A percentile compares a stretch with the other conserved stretches of the same genome.
These are phyloP conservation scores for Cryptocheilus praepositus DNA, from an alignment of 2,888 invertebrate genomes.

Conservation along the genomic window DNA sequence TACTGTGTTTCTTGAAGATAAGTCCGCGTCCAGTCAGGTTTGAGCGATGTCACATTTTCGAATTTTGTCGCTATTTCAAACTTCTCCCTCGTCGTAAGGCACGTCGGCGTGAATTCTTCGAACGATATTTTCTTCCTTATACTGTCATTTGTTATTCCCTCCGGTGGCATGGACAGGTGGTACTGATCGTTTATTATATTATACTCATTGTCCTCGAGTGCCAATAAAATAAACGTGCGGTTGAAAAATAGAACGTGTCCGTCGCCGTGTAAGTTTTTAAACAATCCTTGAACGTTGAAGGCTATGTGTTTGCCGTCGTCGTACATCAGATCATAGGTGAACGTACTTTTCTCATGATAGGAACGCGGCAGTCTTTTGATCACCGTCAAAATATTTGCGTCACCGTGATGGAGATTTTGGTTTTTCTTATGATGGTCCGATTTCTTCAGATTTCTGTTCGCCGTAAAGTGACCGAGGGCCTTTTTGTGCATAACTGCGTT, in stretches of 20 bases:
- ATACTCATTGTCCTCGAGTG: slow-evolving; percentile 65
- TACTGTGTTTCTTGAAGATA: slow-evolving; percentile 62
- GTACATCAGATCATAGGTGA: slow-evolving; percentile 67
- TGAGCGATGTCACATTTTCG: slow-evolving; percentile 63
- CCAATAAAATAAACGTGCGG: slow-evolving; percentile 65
- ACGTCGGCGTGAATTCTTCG: slow-evolving; percentile 51
- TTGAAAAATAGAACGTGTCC: slow-evolving; percentile 76
- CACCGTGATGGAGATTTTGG: slow-evolving; percentile 56
- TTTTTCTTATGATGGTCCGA: slow-evolving; percentile 43
- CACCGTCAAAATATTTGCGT: slow-evolving; percentile 58
- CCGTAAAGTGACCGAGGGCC: slow-evolving; percentile 24
- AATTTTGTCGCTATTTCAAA: slow-evolving; percentile 61
- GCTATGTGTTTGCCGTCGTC: slow-evolving; percentile 53
- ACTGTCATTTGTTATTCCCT: slow-evolving; percentile 8
- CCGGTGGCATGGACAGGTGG: slow-evolving; percentile 48
- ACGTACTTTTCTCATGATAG: slow-evolving; percentile 76
- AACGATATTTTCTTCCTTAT: slow-evolving; percentile 8
- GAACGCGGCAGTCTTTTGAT: slow-evolving; percentile 75
- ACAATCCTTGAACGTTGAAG: slow-evolving; percentile 78
- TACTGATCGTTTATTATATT: slow-evolving; percentile 71
- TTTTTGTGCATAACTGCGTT: slow-evolving; percentile 34
- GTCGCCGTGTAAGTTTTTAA: slow-evolving; percentile 70
- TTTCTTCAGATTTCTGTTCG: slow-evolving; percentile 71
- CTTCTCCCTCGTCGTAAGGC: slow-evolving; percentile 63
- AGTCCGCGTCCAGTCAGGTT: slow-evolving; percentile 52